These are phyloP conservation scores for Microctonus hyperodae DNA, from an alignment of 2,888 invertebrate genomes.

Conservation along the genomic window DNA sequence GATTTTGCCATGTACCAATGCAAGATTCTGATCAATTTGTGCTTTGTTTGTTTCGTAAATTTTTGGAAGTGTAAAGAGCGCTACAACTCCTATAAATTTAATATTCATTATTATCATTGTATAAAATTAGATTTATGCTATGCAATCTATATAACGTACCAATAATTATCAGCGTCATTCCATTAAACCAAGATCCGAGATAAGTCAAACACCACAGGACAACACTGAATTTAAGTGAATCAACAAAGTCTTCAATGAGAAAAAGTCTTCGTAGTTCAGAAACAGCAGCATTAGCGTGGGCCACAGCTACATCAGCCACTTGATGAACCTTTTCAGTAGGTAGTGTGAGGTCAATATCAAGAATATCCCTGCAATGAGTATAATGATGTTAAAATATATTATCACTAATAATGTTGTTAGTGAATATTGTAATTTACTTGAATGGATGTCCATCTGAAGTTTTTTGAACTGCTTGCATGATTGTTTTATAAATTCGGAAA, in stretches of 20 bases:
- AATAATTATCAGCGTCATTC: slow-evolving; percentile 96
- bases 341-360: slow-evolving; percentile 87
- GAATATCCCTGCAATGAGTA: slow-evolving; percentile 71
- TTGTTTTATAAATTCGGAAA: slow-evolving; percentile 96
- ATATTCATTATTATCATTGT: slow-evolving; percentile 22
- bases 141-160: slow-evolving; percentile 66
- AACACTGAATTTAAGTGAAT: slow-evolving; percentile 94
- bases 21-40: slow-evolving; percentile 90
- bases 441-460: slow-evolving; percentile 96
- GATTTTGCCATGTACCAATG: slow-evolving; percentile 85
- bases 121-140: slow-evolving; percentile 10
- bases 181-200: slow-evolving; percentile 98
- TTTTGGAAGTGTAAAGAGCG: slow-evolving; percentile 94
- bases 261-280: slow-evolving; percentile 90
- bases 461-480: slow-evolving; percentile 95
- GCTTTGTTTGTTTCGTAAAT: slow-evolving; percentile 94
- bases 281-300: slow-evolving; percentile 84
- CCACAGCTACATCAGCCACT: slow-evolving; percentile 84
- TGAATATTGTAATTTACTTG: slow-evolving; percentile 74
- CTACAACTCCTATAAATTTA: slow-evolving; percentile 80
- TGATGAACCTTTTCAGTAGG: slow-evolving; percentile 92
- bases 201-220: slow-evolving; percentile 97
- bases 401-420: not conserved
- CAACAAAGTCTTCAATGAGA: slow-evolving; percentile 95
- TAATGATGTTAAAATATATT: slow-evolving; percentile 24